These are phyloP conservation scores for Drosophila monieri DNA, from an alignment of 2,888 invertebrate species.

Conservation along the genomic window DNA sequence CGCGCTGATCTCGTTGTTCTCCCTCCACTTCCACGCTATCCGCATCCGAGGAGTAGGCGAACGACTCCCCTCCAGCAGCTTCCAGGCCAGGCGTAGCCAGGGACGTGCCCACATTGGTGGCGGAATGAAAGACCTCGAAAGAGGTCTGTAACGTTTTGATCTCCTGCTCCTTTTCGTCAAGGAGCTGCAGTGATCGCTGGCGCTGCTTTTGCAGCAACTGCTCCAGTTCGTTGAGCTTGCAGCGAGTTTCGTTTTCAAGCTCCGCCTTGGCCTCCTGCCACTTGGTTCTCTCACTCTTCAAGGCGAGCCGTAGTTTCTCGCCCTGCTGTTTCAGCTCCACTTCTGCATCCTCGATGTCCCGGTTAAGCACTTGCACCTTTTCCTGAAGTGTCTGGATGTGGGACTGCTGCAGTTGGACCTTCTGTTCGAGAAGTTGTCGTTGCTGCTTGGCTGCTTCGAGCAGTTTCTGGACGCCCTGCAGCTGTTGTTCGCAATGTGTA, in stretches of 20 bases:
- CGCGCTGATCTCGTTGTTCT: constrained; percentile 34
- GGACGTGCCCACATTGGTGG: constrained; percentile 26
- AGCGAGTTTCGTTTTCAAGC: constrained; percentile 85
- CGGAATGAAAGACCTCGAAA: constrained; percentile 84
- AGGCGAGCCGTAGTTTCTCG: constrained; percentile 86
- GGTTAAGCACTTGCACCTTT: constrained; percentile 87
- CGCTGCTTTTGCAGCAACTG: constrained; percentile 91
- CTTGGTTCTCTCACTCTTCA: constrained; percentile 80
- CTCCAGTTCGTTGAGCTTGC: constrained; percentile 87
- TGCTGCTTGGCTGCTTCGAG: constrained; percentile 86
- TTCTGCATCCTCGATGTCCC: constrained; percentile 87
- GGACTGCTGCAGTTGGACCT: constrained; percentile 84
- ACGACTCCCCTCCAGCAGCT: constrained; percentile 35
- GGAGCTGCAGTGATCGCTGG: constrained; percentile 89
- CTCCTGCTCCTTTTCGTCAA: constrained; percentile 92
- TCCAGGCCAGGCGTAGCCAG: constrained; percentile 20
- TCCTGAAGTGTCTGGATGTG: constrained; percentile 88
- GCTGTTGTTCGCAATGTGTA: constrained; percentile 87
- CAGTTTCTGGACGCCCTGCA: constrained; percentile 87
- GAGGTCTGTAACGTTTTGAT: constrained; percentile 87
- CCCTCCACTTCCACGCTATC: constrained; percentile 70
- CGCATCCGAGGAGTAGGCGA: constrained; percentile 63
- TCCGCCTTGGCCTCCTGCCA: constrained; percentile 79
- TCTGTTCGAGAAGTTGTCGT: constrained; percentile 66
- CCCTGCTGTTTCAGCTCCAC: constrained; percentile 86